phyloP scores from a whole-genome alignment of 1,140 invertebrate genomes.

The Phymorhynchus buccinoides region DNA sequence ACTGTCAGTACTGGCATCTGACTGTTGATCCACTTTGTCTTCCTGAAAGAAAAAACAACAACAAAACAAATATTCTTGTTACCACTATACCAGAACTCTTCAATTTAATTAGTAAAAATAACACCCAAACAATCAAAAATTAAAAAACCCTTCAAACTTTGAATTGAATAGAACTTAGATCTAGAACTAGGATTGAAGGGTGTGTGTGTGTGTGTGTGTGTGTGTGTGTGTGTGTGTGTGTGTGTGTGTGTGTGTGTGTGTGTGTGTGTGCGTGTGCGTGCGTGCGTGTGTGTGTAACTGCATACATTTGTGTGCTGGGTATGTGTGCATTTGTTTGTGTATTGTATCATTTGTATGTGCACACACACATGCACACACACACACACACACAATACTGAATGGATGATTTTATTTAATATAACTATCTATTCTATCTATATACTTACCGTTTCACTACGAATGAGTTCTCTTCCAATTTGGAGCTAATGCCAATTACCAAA shows the following conservation, averaged over 20 bases:
- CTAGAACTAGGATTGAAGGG: neutral
- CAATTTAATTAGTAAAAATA: neutral
- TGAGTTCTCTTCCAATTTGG: too few species aligned
- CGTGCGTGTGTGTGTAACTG: neutral
- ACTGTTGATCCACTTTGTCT: neutral
- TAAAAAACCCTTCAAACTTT: neutral
- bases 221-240: neutral
- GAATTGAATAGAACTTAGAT: neutral
- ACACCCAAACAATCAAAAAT: neutral
- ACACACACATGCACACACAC: too few species aligned
- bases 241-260: neutral
- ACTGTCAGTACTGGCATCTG: slow-evolving; percentile 67
- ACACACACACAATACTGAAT: too few species aligned
- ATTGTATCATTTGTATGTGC: too few species aligned
- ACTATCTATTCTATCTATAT: too few species aligned
- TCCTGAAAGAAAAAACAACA: slow-evolving; percentile 23
- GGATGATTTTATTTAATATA: too few species aligned
- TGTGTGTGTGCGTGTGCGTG: neutral
- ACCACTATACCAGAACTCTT: neutral
- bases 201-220: neutral
- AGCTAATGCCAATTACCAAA: too few species aligned
- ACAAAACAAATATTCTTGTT: neutral
- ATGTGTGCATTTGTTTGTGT: neutral
- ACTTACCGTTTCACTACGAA: too few species aligned
- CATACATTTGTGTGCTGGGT: neutral